Conservation (phyloP, 2,113 vertebrate genomes). For the Amazona vittata region DNA sequence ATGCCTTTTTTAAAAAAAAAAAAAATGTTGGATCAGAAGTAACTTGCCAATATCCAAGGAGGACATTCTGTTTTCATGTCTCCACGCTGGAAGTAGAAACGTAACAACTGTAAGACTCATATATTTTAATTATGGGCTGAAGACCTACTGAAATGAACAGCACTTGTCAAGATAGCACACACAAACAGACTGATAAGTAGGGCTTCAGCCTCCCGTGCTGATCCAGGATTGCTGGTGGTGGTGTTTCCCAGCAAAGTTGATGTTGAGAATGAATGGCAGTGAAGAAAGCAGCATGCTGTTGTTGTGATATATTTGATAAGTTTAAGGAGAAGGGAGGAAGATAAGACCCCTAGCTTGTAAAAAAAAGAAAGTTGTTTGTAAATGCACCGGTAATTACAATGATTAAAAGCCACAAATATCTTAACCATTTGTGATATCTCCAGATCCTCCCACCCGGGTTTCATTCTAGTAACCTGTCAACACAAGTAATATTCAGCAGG, state of each 20-base stretch:
- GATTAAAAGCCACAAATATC: conserved; percentile 40
- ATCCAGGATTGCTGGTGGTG: not conserved
- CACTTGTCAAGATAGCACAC: conserved; percentile 70
- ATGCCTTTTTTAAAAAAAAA: not conserved
- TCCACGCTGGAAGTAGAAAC: conserved; percentile 73
- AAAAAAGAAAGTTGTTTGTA: not conserved
- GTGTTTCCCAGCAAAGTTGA: not conserved
- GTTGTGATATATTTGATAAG: not conserved
- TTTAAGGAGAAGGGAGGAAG: not conserved
- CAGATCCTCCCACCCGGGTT: conserved; percentile 35
- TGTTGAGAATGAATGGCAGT: not conserved
- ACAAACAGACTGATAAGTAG: conserved; percentile 51
- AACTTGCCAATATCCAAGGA: conserved; percentile 26
- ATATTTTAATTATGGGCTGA: conserved; percentile 82
- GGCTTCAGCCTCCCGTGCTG: not conserved
- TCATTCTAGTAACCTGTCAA: conserved; percentile 60
- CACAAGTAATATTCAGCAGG: conserved; percentile 37
- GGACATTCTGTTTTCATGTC: conserved; percentile 55
- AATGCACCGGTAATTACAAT: not conserved
- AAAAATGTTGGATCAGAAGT: not conserved
- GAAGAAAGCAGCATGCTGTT: not conserved
- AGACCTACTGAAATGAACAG: conserved; percentile 66
- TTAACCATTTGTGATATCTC: conserved; percentile 41
- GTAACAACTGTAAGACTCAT: conserved; percentile 79
- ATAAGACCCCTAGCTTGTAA: not conserved